Conservation (phyloP, 2,797 vertebrate species). For the Natrix natrix region DNA sequence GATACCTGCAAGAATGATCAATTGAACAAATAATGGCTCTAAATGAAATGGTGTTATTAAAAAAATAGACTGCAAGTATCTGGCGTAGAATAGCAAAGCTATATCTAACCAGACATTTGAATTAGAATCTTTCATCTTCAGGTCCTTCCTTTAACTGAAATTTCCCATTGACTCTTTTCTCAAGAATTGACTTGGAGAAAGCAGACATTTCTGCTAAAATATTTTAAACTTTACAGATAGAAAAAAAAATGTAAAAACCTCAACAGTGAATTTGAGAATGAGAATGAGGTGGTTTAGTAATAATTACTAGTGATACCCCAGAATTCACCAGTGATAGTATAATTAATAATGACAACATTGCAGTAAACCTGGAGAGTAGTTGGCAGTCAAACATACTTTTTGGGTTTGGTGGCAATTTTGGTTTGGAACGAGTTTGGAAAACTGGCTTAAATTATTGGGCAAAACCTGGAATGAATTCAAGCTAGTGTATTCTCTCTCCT, state of each 20-base stretch:
- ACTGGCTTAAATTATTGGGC: background rate
- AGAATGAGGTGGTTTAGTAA: background rate
- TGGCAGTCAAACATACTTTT: background rate
- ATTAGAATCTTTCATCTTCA: background rate
- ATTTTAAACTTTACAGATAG: background rate
- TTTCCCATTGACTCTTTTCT: background rate
- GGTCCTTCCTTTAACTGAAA: background rate
- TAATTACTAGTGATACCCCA: background rate
- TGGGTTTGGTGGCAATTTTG: background rate
- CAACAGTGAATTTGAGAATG: background rate
- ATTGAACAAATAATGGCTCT: background rate
- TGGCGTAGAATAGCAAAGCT: background rate
- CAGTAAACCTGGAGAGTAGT: background rate
- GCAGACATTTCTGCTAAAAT: background rate
- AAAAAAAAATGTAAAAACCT: background rate
- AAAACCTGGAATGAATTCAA: background rate
- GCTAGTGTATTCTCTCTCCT: background rate
- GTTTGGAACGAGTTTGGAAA: background rate
- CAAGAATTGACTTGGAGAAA: background rate
- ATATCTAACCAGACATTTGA: background rate
- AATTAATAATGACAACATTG: background rate
- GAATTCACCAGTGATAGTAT: background rate
- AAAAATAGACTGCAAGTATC: background rate
- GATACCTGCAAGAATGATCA: background rate
- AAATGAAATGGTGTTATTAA: background rate